Evolutionary conservation across 2,888 invertebrate species (phyloP).

Genomic region (Tortricodes alternella): DNA sequence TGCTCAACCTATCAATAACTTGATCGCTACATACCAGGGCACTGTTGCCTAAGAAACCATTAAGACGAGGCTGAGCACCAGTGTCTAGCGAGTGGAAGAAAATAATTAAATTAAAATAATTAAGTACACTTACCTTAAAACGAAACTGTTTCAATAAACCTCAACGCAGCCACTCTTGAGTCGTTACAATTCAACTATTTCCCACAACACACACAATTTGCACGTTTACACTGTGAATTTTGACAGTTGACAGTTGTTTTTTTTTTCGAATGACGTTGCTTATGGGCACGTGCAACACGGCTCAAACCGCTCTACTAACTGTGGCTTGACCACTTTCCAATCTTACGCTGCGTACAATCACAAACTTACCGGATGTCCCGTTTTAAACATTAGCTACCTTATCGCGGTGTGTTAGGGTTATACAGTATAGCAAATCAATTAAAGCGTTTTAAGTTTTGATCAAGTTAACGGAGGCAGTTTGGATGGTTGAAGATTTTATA

Average conservation of each 20-base stretch:
- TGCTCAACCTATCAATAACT: conserved; percentile 8
- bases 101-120: conserved; percentile 7
- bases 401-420: no score
- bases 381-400: conserved; percentile 1
- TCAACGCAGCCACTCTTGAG: not conserved
- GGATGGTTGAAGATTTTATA: no score
- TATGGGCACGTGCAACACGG: conserved; percentile 43
- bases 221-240: conserved; percentile 38
- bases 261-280: conserved; percentile 39
- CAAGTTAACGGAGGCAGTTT: no score
- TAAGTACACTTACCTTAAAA: conserved; percentile 6
- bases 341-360: conserved; percentile 47
- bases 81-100: not conserved
- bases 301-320: conserved; percentile 49
- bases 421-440: no score
- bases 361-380: conserved; percentile 35
- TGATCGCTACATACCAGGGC: conserved; percentile 2
- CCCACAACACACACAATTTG: conserved; percentile 34
- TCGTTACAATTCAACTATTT: conserved; percentile 20
- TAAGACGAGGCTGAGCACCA: conserved; percentile 21
- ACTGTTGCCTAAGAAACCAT: conserved; percentile 14
- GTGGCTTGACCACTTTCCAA: conserved; percentile 64
- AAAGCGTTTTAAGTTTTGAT: no score
- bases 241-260: conserved; percentile 54
- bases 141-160: not conserved